Conservation (phyloP, 1,140 invertebrate genomes). For the Hestina assimilis region DNA sequence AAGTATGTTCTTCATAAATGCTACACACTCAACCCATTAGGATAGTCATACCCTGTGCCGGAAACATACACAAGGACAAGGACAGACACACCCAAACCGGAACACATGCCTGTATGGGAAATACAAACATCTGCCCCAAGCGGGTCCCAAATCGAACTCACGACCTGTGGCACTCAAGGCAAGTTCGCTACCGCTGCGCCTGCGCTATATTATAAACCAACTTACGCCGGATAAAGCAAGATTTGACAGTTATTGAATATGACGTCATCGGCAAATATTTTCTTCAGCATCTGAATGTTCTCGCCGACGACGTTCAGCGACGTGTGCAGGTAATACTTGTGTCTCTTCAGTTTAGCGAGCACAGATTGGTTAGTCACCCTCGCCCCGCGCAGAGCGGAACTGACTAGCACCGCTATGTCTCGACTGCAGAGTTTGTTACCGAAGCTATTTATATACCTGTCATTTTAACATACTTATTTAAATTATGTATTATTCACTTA, state of each 20-base stretch:
- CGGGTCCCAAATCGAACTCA: no score
- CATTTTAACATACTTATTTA: no score
- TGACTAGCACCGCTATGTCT: conserved; percentile 74
- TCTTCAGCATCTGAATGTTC: conserved; percentile 73
- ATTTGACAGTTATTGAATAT: conserved; percentile 78
- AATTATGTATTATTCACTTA: no score
- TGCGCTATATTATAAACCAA: conserved; percentile 7
- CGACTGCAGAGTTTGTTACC: conserved; percentile 78
- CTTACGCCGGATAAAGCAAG: conserved; percentile 79
- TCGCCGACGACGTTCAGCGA: conserved; percentile 74
- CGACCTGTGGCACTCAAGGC: no score
- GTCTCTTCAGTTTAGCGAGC: conserved; percentile 62
- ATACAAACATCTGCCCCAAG: no score
- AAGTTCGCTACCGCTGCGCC: no score
- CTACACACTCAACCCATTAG: no score
- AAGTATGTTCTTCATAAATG: no score
- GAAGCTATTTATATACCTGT: conserved; percentile 78
- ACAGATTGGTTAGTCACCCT: conserved; percentile 45
- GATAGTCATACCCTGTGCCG: no score
- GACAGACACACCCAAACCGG: no score
- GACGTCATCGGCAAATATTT: conserved; percentile 65
- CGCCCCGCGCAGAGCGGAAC: conserved; percentile 43
- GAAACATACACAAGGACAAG: no score
- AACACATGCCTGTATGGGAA: no score
- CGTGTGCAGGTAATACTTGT: conserved; percentile 80